Base-by-base conservation (phyloP, 1,140 invertebrate species). In the Lineus longissimus region DNA sequence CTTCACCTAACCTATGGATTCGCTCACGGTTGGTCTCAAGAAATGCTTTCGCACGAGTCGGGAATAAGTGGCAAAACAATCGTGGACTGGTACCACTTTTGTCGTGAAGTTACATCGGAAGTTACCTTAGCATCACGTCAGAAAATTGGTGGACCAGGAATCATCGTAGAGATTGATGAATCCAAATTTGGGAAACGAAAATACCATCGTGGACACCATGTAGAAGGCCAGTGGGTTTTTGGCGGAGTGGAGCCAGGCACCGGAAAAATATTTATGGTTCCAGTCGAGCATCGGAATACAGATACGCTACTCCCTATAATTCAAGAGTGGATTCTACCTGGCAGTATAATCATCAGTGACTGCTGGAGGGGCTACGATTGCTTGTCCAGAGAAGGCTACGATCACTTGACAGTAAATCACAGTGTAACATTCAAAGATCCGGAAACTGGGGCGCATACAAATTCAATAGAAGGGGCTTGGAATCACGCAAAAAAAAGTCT, bases 211-310 rank as follows among this genome's bases (percentile, higher is more conserved):
- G 65, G 65, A 2, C 36, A 59, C 7, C 51, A 55, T 41, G 1
- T 58, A 2, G 62, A 62, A 11, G 62, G 66, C 22, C 68, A 70
- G 43, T 70, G 65, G 62, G 62, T 70, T 6, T 67, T 70, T 55
- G 68, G 68, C 19, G 65, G 55, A 11, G 54, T 66, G 1, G 65
- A 66, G 41, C 36, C 61, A 15, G 29, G 43, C 2, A 7, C n/a
- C n/a, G 56, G 56, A 6, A 55, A 59, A 23, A 41, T 60, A 23
- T 63, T 57, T 22, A 27, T 63, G 55, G 56, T 59, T 6, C 61
- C 41, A 33, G 65, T 68, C 1, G 63, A 55, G 25, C 56, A 65
- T 27, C 9, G 65, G 9, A 56, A 30, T 29, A 55, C 55, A n/a
- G 43, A 59, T 7, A 68, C 63, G 19, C 45, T 68, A 22, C 23